phyloP scores from a whole-genome alignment of 2,113 vertebrate genomes.

The Corvus cornix region DNA sequence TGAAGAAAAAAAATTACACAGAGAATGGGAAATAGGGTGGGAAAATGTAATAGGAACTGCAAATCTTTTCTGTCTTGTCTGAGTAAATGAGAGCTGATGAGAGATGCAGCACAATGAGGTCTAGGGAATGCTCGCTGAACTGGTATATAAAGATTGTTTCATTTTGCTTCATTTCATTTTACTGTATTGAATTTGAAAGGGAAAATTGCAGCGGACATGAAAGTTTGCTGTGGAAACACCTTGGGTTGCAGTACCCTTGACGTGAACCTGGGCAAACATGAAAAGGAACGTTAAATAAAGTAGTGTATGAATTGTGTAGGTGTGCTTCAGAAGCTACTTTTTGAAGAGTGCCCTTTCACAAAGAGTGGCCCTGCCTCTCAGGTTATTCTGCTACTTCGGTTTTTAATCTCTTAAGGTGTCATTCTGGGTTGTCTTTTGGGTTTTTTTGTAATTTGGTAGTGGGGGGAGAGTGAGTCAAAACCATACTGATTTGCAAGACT shows the following conservation, averaged over 20 bases:
- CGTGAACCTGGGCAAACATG: slow-evolving; percentile 22
- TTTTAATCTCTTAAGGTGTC: neutral
- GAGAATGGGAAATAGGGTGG: slow-evolving; percentile 55
- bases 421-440: neutral
- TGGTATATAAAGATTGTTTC: slow-evolving; percentile 51
- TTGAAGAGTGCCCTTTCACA: slow-evolving; percentile 11
- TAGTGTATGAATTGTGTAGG: slow-evolving; percentile 5
- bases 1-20: slow-evolving; percentile 47
- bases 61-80: slow-evolving; percentile 68
- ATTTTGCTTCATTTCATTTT: slow-evolving; percentile 66
- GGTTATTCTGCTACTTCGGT: neutral
- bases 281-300: slow-evolving; percentile 39
- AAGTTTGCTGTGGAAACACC: slow-evolving; percentile 49
- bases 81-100: slow-evolving; percentile 74
- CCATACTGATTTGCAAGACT: neutral
- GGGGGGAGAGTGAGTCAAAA: neutral
- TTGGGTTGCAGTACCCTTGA: slow-evolving; percentile 22
- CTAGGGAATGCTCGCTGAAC: slow-evolving; percentile 60
- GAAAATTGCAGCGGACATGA: slow-evolving; percentile 30
- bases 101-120: slow-evolving; percentile 53
- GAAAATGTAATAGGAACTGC: slow-evolving; percentile 68
- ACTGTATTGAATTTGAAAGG: slow-evolving; percentile 59
- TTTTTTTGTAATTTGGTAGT: neutral
- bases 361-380: neutral
- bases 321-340: slow-evolving; percentile 30